phyloP scores from a whole-genome alignment of 1,140 invertebrate species.

The Drosophila rufa region DNA sequence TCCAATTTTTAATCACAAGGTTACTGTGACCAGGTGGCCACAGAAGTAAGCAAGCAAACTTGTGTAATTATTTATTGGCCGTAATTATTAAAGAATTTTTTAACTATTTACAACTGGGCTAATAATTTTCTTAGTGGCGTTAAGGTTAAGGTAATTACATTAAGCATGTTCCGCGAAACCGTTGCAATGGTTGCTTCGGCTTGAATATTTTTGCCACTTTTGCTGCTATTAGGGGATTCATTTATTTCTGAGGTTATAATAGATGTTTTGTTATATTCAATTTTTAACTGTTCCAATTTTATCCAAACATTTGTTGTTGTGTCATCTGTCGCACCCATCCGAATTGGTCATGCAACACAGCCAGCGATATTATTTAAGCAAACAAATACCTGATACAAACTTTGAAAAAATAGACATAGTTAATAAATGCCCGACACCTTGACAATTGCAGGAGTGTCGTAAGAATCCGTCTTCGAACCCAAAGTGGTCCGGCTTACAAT shows the following conservation, averaged over 20 bases:
- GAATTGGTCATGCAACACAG: slow-evolving; percentile 10
- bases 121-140: slow-evolving; percentile 35
- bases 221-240: not conserved
- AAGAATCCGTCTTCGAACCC: too few relatives aligned
- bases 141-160: slow-evolving; percentile 26
- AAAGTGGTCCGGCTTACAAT: too few relatives aligned
- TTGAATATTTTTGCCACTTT: not conserved
- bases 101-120: slow-evolving; percentile 45
- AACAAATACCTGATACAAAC: not conserved
- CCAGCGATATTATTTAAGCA: not conserved
- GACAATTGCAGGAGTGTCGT: too few relatives aligned
- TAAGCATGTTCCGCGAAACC: slow-evolving; percentile 42
- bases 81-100: not conserved
- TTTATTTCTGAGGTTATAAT: not conserved
- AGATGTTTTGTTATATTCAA: slow-evolving; percentile 9
- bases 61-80: not conserved
- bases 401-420: too few relatives aligned
- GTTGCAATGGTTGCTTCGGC: slow-evolving; percentile 43
- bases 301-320: not conserved
- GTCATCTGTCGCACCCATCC: slow-evolving; percentile 17
- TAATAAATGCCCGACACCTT: too few relatives aligned
- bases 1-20: too few relatives aligned
- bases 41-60: not conserved
- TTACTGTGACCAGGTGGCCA: not conserved
- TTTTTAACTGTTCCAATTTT: not conserved